Evolutionary conservation across 2,113 vertebrate genomes (phyloP).

Genomic region (Baryphthengus martii): DNA sequence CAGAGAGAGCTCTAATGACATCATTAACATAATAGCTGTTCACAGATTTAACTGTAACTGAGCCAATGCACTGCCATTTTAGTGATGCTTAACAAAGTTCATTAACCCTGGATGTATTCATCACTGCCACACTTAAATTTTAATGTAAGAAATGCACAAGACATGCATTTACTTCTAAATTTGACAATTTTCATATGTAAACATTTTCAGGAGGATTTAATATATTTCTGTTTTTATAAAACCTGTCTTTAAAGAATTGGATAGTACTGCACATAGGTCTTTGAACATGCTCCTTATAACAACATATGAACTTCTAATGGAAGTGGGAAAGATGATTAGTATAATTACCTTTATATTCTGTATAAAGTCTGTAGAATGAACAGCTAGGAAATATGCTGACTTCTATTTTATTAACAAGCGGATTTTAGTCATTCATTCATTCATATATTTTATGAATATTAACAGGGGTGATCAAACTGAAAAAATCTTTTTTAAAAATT

Average conservation of each 20-base stretch:
- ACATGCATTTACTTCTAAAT: background rate
- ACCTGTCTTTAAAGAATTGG: background rate
- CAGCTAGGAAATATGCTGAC: background rate
- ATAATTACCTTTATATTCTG: background rate
- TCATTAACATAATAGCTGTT: conserved; percentile 38
- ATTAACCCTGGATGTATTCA: background rate
- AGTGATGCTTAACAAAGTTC: background rate
- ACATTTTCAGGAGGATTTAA: background rate
- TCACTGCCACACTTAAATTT: background rate
- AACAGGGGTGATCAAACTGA: background rate
- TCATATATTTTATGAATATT: background rate
- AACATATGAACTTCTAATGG: background rate
- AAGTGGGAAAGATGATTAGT: background rate
- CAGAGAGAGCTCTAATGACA: background rate
- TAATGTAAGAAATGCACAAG: background rate
- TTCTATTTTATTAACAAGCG: background rate
- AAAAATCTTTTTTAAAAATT: background rate
- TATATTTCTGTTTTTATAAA: background rate
- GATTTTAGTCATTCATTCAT: background rate
- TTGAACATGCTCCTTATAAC: background rate
- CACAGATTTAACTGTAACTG: conserved; percentile 32
- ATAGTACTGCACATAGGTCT: background rate
- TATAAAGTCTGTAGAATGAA: background rate
- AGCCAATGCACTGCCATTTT: background rate
- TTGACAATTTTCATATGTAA: background rate